Conservation (phyloP, 2,797 vertebrate genomes). For the Parauchenoglanis ngamensis region DNA sequence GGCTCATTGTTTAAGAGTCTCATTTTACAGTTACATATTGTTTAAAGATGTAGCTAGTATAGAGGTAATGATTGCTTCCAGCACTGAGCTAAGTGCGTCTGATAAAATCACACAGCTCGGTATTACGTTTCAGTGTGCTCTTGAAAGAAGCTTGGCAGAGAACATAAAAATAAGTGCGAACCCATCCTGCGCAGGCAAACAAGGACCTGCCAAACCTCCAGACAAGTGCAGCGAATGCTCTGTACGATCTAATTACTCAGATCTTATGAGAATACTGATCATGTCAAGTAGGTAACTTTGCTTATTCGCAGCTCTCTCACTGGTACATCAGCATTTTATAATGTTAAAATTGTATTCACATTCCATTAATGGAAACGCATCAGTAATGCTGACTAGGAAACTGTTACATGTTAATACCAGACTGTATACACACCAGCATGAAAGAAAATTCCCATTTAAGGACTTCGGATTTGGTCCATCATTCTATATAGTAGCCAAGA, state of each 20-base stretch:
- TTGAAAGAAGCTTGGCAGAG: constrained; percentile 2
- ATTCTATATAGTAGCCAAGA: not conserved
- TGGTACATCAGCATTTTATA: not conserved
- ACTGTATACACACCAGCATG: not conserved
- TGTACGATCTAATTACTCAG: not conserved
- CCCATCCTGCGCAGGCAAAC: not conserved
- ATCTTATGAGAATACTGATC: not conserved
- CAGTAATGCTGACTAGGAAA: too few relatives aligned
- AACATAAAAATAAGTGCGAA: constrained; percentile 13
- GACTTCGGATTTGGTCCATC: not conserved
- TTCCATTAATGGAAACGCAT: not conserved
- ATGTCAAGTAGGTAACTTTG: not conserved
- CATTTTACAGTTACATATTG: constrained; percentile 51
- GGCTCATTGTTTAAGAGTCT: constrained; percentile 24
- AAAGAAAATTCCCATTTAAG: not conserved
- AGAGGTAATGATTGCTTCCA: constrained; percentile 61
- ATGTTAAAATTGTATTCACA: not conserved
- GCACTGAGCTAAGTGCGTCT: constrained; percentile 56
- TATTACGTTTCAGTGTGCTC: constrained; percentile 35
- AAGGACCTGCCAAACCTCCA: not conserved
- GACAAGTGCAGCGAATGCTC: not conserved
- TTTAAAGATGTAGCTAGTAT: constrained; percentile 50
- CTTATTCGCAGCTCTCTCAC: not conserved
- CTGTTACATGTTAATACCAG: not conserved
- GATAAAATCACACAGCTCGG: constrained; percentile 55